These are phyloP conservation scores for Microtus obscurus DNA, from an alignment of 2,797 vertebrate genomes.

Conservation along the genomic window DNA sequence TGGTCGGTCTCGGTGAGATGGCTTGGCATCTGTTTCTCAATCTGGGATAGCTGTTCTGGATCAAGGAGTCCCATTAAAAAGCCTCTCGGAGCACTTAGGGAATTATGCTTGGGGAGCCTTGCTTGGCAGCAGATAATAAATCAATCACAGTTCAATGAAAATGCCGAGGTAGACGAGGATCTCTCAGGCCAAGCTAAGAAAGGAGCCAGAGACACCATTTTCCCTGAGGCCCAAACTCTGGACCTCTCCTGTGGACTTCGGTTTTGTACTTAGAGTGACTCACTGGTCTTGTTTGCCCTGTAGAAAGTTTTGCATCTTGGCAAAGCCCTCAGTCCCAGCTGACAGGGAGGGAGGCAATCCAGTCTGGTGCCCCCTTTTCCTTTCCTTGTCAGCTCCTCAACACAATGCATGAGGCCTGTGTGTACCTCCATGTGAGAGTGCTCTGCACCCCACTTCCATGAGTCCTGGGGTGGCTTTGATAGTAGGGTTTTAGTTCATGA, in stretches of 20 bases:
- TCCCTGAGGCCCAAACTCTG: slow-evolving; percentile 45
- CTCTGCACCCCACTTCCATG: background rate
- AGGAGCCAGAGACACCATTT: background rate
- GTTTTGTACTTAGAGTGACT: slow-evolving; percentile 18
- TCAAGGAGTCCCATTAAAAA: slow-evolving; percentile 70
- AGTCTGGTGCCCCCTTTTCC: slow-evolving; percentile 40
- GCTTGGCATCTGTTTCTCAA: slow-evolving; percentile 74
- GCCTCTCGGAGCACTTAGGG: slow-evolving; percentile 63
- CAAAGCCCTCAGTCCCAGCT: background rate
- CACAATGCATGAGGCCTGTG: background rate
- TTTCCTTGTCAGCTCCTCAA: slow-evolving; percentile 42
- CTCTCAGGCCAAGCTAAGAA: slow-evolving; percentile 17
- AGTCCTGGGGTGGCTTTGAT: background rate
- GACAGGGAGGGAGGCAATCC: background rate
- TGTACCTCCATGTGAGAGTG: background rate
- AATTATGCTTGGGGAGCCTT: slow-evolving; percentile 64
- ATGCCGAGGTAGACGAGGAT: slow-evolving; percentile 26
- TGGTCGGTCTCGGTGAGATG: slow-evolving; percentile 39
- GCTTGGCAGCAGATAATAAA: slow-evolving; percentile 70
- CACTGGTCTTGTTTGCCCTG: background rate
- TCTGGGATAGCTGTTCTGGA: slow-evolving; percentile 76
- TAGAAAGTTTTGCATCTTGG: background rate
- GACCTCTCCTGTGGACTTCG: slow-evolving; percentile 50
- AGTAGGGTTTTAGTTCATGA: background rate
- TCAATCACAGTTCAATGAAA: slow-evolving; percentile 67